Base-by-base conservation (phyloP, 2,797 vertebrate genomes). In the Protosalanx chinensis region DNA sequence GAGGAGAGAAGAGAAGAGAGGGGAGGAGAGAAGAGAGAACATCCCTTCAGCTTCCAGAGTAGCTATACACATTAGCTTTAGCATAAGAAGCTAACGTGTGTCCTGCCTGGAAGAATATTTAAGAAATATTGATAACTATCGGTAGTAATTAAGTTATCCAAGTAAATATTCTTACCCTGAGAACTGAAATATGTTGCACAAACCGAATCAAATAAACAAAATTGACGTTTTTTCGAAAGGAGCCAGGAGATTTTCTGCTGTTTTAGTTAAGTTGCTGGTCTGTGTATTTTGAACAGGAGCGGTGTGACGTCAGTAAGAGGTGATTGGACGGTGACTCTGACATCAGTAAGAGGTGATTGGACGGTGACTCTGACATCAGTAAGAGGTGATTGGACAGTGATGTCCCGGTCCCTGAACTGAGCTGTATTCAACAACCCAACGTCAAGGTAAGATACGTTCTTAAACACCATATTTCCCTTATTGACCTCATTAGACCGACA, bases 151-250 rank as follows among this genome's bases (percentile, higher is more conserved):
- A 4, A 56, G 51, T 56, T 56, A n/a, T 16, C 18, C 51, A 0
- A 56, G 16, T 56, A 5, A 16, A 56, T 16, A 56, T 16, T 56
- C 51, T 56, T 56, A 56, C 51, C 51, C 59, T 4, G 12, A 8
- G 1, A 61, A 27, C 20, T 3, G 7, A 72, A 70, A 27, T 77
- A 41, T 85, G 93, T 94, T 91, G 86, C 93, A 93, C 80, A 3
- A 56, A 56, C 6, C 7, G 41, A 27, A 46, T 56, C 1, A 56
- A 56, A 16, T 16, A 6, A 5, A 56, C 3, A 56, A 6, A 46
- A 46, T 13, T 7, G 1, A 0, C 41, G 41, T n/a, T 56, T n/a
- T 56, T 56, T n/a, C 4, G 51, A 4, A 56, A 56, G 18, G 18
- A 56, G 18, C 18, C 18, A 56, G 6, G 4, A 4, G 51, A n/a